Conservation (phyloP, 2,113 vertebrate genomes). For the Nyctereutes procyonoides region DNA sequence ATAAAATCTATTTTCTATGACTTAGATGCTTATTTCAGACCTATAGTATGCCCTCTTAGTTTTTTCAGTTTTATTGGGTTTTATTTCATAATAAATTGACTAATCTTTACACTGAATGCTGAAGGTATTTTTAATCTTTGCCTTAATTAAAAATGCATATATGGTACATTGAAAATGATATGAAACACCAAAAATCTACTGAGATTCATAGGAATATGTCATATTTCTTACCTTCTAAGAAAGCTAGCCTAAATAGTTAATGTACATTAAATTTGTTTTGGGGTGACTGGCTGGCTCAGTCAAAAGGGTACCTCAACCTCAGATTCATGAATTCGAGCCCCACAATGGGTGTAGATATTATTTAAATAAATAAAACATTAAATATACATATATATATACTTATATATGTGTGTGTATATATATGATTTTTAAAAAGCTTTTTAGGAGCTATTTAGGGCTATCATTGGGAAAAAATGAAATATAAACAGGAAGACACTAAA, state of each 20-base stretch:
- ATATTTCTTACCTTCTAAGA: slow-evolving; percentile 4
- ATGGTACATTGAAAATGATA: neutral
- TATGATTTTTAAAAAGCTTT: no score
- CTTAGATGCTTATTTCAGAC: neutral
- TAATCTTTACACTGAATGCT: neutral
- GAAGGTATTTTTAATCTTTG: neutral
- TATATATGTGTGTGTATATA: no score
- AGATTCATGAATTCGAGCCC: neutral
- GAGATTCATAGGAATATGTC: neutral
- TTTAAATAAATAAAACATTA: neutral
- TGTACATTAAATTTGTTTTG: neutral
- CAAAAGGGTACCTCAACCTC: neutral
- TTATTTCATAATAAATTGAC: slow-evolving; percentile 29
- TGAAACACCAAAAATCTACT: slow-evolving; percentile 27
- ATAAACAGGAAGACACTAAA: slow-evolving; percentile 53
- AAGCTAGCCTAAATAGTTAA: neutral
- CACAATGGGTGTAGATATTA: neutral
- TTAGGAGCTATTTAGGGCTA: neutral
- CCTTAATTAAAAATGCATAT: neutral
- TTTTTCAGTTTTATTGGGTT: neutral
- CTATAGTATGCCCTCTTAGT: neutral
- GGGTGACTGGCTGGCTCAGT: neutral
- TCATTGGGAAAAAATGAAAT: slow-evolving; percentile 59
- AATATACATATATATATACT: no score
- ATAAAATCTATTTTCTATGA: neutral